Evolutionary conservation across 2,797 vertebrate species (phyloP).

Genomic region (Sandelia bainsii): DNA sequence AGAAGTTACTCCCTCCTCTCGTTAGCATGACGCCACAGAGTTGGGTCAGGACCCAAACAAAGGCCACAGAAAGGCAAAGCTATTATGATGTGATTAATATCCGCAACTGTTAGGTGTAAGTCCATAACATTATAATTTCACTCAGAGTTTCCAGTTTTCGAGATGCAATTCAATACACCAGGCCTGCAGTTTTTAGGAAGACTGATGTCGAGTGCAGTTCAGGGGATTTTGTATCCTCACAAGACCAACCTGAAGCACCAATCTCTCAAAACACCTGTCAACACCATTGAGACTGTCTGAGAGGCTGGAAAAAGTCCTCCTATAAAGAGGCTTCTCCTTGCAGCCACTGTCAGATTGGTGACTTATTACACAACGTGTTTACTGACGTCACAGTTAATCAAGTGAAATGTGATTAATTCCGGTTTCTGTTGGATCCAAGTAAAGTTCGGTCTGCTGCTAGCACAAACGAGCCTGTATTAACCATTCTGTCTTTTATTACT

Average conservation of each 20-base stretch:
- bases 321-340: background rate
- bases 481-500: background rate
- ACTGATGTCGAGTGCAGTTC: background rate
- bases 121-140: background rate
- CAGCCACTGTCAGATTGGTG: constrained; percentile 2
- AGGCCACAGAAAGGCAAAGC: constrained; percentile 13
- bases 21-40: constrained; percentile 24
- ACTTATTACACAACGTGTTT: background rate
- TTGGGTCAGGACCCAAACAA: constrained; percentile 19
- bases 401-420: background rate
- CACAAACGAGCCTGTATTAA: background rate
- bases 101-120: background rate
- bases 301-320: background rate
- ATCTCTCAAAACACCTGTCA: constrained; percentile 9
- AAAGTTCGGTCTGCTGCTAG: background rate
- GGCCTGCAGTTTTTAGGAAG: constrained; percentile 7
- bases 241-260: constrained; percentile 14
- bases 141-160: background rate
- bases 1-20: constrained; percentile 18
- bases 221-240: background rate
- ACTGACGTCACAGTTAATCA: background rate
- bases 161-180: background rate
- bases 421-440: background rate
- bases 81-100: constrained; percentile 26
- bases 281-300: background rate